These are phyloP conservation scores for Panthera uncia DNA, from an alignment of 2,113 vertebrate species.

Conservation along the genomic window DNA sequence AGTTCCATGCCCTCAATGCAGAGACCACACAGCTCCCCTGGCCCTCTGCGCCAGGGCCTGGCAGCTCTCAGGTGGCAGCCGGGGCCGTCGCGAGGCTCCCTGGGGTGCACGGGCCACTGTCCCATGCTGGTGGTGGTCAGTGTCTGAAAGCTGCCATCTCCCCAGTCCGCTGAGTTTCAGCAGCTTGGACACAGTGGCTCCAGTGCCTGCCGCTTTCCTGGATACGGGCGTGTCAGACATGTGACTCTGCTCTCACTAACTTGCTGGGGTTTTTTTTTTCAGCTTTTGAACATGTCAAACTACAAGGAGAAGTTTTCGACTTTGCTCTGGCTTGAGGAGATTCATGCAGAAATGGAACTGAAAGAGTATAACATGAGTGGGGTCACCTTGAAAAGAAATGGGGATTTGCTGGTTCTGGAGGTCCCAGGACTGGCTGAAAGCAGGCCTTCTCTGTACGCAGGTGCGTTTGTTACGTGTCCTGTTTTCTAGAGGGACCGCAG, in stretches of 20 bases:
- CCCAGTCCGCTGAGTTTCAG: not conserved
- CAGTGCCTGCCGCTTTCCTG: not conserved
- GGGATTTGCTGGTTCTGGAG: constrained; percentile 87
- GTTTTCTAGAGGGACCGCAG: not conserved
- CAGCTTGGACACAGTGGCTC: no score
- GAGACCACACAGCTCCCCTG: rapidly evolving
- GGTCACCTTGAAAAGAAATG: constrained; percentile 88
- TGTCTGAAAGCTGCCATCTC: rapidly evolving
- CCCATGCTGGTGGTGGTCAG: rapidly evolving
- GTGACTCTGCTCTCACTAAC: not conserved
- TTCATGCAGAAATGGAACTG: constrained; percentile 89
- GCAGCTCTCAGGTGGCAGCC: rapidly evolving
- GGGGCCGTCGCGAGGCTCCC: no score
- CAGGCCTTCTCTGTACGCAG: constrained; percentile 88
- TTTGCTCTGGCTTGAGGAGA: constrained; percentile 96
- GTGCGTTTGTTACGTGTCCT: constrained; percentile 63
- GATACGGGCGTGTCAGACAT: rapidly evolving
- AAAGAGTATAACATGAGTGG: constrained; percentile 89
- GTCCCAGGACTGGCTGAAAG: constrained; percentile 92
- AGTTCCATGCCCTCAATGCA: not conserved
- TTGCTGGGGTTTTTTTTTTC: not conserved
- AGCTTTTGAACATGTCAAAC: constrained; percentile 88
- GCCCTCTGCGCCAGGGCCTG: rapidly evolving
- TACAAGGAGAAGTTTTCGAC: constrained; percentile 89
- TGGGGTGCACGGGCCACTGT: rapidly evolving